Evolutionary conservation across 2,797 vertebrate genomes (phyloP), one percentile per base, ranked within the genome.

Genomic region (Alosa sapidissima): DNA sequence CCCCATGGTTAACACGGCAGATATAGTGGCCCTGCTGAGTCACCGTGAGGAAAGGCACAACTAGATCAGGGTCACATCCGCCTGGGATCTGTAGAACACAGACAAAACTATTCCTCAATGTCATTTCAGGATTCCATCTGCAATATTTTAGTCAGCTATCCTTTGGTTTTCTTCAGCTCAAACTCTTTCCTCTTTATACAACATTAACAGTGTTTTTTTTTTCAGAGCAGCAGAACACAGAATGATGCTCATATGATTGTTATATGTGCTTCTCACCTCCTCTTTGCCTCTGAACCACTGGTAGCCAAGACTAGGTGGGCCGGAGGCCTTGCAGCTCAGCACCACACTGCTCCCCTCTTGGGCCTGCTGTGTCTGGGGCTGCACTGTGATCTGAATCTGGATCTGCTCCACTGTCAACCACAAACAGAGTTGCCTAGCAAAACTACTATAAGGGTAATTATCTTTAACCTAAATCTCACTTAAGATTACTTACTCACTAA

Each of bases 221-320:
- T 28, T 28, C 28, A 51, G 41, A 41, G 41, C 41, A 41, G 41
- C 4, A 41, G 41, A 41, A 41, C 41, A 41, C 4, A 41, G 41
- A 41, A 41, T 41, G 41, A 41, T 41, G 41, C 41, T 41, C 41
- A 62, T 24, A 24, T 2, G 0, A 10, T 62, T 58, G 19, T 21
- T 58, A n/a, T 49, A 49, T 58, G 8, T 51, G 54, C 13, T 72
- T 54, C 89, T 88, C 83, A 97, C 97, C 96, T 97, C 96, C 19
- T 87, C 91, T 90, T 93, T 96, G 85, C 95, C 94, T n/a, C 90
- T 95, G 93, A 97, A 97, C 96, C 97, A 97, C 92, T 97, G 97
- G 92, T 97, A 97, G 7, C 0, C 0, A 1, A 97, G 93, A 14
- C 93, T 94, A 0, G 91, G 89, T 0, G 95, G 94, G 33, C 96